A percentile compares a stretch with the other conserved stretches of the same genome.
phyloP scores from a whole-genome alignment of 2,888 invertebrate species.

The Pyralis farinalis region DNA sequence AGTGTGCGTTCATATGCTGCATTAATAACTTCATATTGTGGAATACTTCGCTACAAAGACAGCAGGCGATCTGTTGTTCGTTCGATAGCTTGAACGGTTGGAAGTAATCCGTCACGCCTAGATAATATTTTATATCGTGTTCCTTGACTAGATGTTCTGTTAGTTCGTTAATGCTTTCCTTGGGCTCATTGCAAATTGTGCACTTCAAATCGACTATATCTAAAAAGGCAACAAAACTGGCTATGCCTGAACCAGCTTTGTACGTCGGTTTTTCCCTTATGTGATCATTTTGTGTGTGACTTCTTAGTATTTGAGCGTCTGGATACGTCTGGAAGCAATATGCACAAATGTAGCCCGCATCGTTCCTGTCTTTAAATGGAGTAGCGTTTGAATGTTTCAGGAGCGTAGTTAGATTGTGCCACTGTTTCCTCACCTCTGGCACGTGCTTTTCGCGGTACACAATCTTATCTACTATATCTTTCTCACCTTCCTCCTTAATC shows the following conservation, averaged over 20 bases:
- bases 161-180: constrained; percentile 44
- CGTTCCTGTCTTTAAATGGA: constrained; percentile 67
- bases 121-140: constrained; percentile 61
- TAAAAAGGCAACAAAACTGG: constrained; percentile 62
- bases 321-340: constrained; percentile 67
- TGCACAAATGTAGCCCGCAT: constrained; percentile 67
- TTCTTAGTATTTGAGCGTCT: constrained; percentile 46
- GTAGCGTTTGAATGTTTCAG: constrained; percentile 66
- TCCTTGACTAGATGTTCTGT: constrained; percentile 53
- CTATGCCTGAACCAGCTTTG: constrained; percentile 59
- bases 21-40: constrained; percentile 67
- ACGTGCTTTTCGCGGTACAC: constrained; percentile 49
- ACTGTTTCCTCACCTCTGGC: constrained; percentile 67
- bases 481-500: constrained; percentile 47
- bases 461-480: constrained; percentile 35
- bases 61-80: constrained; percentile 60
- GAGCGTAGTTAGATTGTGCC: constrained; percentile 64
- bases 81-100: constrained; percentile 58
- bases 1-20: constrained; percentile 72
- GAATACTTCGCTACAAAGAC: constrained; percentile 56
- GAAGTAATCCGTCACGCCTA: constrained; percentile 60
- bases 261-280: constrained; percentile 59
- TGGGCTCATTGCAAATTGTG: constrained; percentile 47
- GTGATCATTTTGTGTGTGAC: constrained; percentile 58
- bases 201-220: constrained; percentile 69